A percentile compares a stretch with the other conserved stretches of the same genome.
Evolutionary conservation across 2,888 invertebrate genomes (phyloP).

Genomic region (Ecliptopera silaceata): DNA sequence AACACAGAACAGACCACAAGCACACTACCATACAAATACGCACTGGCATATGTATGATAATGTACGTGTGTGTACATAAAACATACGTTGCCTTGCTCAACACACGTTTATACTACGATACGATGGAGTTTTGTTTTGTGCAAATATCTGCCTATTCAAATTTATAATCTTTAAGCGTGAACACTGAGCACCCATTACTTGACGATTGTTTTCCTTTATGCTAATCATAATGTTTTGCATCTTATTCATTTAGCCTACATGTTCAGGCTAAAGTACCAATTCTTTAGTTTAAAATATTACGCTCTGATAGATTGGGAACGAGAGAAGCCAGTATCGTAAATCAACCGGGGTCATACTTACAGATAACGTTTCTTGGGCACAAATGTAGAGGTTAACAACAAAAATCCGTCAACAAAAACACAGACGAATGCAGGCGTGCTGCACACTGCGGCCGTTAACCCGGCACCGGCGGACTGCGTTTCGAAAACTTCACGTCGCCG

Average conservation of each 20-base stretch:
- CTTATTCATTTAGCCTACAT: too few relatives aligned
- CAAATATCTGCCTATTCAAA: constrained; percentile 33
- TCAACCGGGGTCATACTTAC: constrained; percentile 81
- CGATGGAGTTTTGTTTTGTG: constrained; percentile 41
- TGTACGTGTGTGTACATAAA: constrained; percentile 42
- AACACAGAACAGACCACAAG: constrained; percentile 30
- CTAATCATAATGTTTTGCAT: not conserved
- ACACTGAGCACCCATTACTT: not conserved
- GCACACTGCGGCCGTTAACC: constrained; percentile 81
- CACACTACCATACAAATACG: constrained; percentile 24
- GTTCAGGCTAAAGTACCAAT: not conserved
- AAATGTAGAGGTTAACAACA: constrained; percentile 72
- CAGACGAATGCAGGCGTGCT: constrained; percentile 74
- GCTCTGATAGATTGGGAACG: constrained; percentile 34
- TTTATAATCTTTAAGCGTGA: constrained; percentile 26
- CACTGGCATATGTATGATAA: constrained; percentile 38
- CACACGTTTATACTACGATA: constrained; percentile 47
- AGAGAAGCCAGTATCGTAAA: constrained; percentile 68
- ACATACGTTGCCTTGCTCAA: constrained; percentile 38
- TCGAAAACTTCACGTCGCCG: constrained; percentile 78
- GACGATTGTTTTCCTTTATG: not conserved
- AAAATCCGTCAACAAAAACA: constrained; percentile 81
- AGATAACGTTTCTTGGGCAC: constrained; percentile 73
- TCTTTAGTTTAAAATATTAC: constrained; percentile 8
- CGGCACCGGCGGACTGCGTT: constrained; percentile 75